Evolutionary conservation across 2,113 vertebrate species (phyloP).

Genomic region (Carassius auratus): DNA sequence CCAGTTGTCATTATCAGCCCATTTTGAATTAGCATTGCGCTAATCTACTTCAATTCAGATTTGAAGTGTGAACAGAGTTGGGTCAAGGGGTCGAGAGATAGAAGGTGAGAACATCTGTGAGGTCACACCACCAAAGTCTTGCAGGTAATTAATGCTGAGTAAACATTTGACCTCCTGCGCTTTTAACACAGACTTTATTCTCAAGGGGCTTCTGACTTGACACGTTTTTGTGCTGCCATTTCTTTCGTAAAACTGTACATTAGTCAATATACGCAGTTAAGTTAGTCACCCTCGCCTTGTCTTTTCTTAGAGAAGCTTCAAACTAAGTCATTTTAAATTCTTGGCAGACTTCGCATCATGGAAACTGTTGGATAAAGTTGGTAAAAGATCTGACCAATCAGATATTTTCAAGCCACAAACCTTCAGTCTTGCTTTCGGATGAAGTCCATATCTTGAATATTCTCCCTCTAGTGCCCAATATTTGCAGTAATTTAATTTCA

Average conservation of each 20-base stretch:
- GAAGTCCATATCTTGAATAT: constrained; percentile 52
- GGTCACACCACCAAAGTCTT: constrained; percentile 67
- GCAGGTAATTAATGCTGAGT: constrained; percentile 75
- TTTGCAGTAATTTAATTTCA: constrained; percentile 53
- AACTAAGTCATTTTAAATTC: constrained; percentile 10
- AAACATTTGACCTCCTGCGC: constrained; percentile 76
- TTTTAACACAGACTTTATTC: constrained; percentile 64
- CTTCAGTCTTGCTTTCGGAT: constrained; percentile 45
- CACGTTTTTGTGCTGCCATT: constrained; percentile 24
- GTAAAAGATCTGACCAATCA: too few species aligned
- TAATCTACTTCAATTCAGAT: constrained; percentile 38
- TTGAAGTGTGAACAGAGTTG: constrained; percentile 47
- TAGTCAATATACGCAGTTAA: constrained; percentile 47
- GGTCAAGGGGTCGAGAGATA: constrained; percentile 62
- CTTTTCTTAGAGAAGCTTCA: constrained; percentile 2
- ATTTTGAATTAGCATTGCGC: constrained; percentile 26
- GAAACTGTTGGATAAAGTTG: constrained; percentile 36
- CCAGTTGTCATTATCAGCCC: constrained; percentile 16
- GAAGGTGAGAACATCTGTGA: constrained; percentile 70
- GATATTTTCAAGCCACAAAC: constrained; percentile 47
- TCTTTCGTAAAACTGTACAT: neutral
- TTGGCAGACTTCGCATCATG: constrained; percentile 14
- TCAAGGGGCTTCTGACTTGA: constrained; percentile 63
- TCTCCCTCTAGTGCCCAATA: constrained; percentile 53
- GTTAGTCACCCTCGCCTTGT: neutral